Conservation (phyloP, 2,888 invertebrate species). For the Zygaena filipendulae region DNA sequence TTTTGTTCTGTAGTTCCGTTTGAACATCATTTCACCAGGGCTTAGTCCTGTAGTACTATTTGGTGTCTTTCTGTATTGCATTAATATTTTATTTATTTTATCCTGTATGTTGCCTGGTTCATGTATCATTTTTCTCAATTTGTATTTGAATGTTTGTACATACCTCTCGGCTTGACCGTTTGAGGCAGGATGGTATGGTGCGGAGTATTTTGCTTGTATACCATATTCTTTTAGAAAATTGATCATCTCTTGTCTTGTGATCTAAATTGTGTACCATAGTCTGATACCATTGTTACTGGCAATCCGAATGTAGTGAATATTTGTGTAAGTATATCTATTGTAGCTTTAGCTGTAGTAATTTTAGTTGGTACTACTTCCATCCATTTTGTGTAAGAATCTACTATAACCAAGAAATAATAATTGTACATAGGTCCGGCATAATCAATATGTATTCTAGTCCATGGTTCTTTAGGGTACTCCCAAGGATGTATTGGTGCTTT, state of each 20-base stretch:
- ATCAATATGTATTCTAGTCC: slow-evolving; percentile 22
- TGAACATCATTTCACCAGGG: too few relatives aligned
- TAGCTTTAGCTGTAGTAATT: neutral
- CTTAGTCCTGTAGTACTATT: too few relatives aligned
- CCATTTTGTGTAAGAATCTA: neutral
- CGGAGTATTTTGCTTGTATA: slow-evolving; percentile 6
- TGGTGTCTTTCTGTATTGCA: too few relatives aligned
- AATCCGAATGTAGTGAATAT: neutral
- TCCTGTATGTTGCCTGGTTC: slow-evolving; percentile 2
- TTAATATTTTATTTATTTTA: too few relatives aligned
- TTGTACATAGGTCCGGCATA: neutral
- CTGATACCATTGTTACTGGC: neutral
- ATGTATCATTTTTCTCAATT: slow-evolving; percentile 3
- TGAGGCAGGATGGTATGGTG: slow-evolving; percentile 13
- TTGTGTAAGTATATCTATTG: neutral
- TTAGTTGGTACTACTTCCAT: neutral
- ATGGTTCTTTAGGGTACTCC: slow-evolving; percentile 15
- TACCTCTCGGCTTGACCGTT: slow-evolving; percentile 14
- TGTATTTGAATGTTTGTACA: slow-evolving; percentile 11
- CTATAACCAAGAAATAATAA: neutral
- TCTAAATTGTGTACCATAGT: neutral
- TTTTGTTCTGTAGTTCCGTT: too few relatives aligned
- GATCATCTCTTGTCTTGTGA: neutral
- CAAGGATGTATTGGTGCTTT: slow-evolving; percentile 13
- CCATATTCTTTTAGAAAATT: slow-evolving; percentile 2